phyloP scores from a whole-genome alignment of 2,113 vertebrate species.

The Aleadryas rufinucha region DNA sequence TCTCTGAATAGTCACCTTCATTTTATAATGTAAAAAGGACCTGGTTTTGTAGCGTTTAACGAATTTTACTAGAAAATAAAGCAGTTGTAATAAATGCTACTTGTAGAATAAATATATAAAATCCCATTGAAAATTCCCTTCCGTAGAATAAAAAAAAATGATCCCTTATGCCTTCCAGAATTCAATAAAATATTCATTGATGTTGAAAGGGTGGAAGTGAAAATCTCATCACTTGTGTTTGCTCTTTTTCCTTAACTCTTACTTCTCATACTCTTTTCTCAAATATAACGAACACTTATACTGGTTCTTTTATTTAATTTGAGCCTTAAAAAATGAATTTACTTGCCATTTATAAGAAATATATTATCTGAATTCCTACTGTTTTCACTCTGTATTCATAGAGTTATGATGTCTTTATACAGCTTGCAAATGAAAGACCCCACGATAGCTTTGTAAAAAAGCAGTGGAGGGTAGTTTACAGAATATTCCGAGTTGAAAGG shows the following conservation, averaged over 20 bases:
- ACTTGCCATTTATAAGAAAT: background rate
- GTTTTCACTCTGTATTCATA: background rate
- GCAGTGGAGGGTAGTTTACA: background rate
- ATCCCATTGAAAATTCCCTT: background rate
- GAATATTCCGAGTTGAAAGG: background rate
- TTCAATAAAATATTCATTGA: slow-evolving; percentile 37
- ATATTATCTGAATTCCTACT: background rate
- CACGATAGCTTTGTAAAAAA: background rate
- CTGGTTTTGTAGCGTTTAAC: background rate
- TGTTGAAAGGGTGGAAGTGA: background rate
- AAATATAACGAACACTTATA: background rate
- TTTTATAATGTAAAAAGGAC: background rate
- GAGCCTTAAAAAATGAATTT: background rate
- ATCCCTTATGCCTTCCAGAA: slow-evolving; percentile 5
- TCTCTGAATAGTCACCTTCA: background rate
- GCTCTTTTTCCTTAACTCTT: slow-evolving; percentile 34
- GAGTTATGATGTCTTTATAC: background rate
- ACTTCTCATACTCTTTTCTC: background rate
- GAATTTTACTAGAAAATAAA: slow-evolving; percentile 10
- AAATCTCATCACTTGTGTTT: slow-evolving; percentile 11
- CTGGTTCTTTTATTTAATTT: background rate
- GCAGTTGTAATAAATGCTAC: background rate
- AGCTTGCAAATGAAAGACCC: background rate
- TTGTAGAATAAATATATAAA: slow-evolving; percentile 17
- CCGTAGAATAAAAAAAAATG: background rate